Base-by-base conservation (phyloP, 2,888 invertebrate species). In the Lasioglossum vierecki region DNA sequence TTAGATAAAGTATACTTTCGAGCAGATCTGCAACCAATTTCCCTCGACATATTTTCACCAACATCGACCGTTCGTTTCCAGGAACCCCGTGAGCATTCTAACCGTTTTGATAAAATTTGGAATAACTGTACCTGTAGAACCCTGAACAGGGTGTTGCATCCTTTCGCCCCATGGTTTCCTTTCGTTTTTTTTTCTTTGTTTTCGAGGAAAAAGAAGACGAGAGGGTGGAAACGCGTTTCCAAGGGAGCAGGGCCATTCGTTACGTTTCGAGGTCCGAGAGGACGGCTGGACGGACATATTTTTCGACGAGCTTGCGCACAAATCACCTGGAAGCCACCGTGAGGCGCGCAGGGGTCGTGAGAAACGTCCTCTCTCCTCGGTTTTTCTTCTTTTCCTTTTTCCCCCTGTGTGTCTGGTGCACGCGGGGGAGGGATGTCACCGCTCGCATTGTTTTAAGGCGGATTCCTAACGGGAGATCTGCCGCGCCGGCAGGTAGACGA, bases 391-490 rank as follows among this genome's bases (percentile, higher is more conserved):
- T 68, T 39, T 35, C 68, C 39, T 35, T 39, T 22, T 39, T 39
- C 39, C 68, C 68, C 68, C 39, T 18, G 30, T 66, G 53, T 53
- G 53, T 53, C 53, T 53, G 53, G 68, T 80, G 77, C 79, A 68
- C 73, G 80, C 88, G 89, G 88, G 89, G 89, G 88, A 86, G 89
- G 91, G 92, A 92, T 93, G 93, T 94, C 94, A 94, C 66, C 92
- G 74, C 92, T 90, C 83, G 92, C 93, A 94, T 94, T 94, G 94
- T 94, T 93, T 94, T 92, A 93, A 92, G 76, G 87, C 89, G 60
- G 26, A 94, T 94, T 94, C 93, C 93, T 93, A 92, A 93, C 92
- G 92, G 92, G 88, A 92, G 88, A 88, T 83, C 39, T 60, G 26
- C 66, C 44, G 82, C 71, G 26, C 66, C 44, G 82, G 63, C 87